These are phyloP conservation scores for Notocelia uddmanniana DNA, from an alignment of 2,888 invertebrate genomes.

Conservation along the genomic window DNA sequence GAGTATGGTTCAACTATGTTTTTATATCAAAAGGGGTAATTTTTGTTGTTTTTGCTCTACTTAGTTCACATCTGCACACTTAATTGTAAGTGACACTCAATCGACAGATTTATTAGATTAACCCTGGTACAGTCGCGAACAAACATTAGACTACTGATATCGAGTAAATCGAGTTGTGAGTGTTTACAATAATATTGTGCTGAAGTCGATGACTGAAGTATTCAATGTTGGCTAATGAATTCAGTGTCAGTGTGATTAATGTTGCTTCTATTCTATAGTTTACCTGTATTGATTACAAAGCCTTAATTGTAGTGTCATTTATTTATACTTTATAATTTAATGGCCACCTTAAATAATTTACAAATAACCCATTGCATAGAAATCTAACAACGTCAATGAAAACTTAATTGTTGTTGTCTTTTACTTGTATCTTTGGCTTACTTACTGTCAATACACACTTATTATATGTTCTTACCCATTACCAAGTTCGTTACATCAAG, in stretches of 20 bases:
- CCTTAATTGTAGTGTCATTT: constrained; percentile 20
- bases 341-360: constrained; percentile 21
- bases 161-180: neutral
- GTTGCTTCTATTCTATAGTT: constrained; percentile 16
- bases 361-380: neutral
- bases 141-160: neutral
- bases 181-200: neutral
- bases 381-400: neutral
- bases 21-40: neutral
- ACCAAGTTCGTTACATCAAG: constrained; percentile 48
- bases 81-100: neutral
- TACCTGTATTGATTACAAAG: constrained; percentile 42
- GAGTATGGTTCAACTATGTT: neutral
- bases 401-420: neutral
- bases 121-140: constrained; percentile 3
- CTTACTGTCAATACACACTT: neutral
- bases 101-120: neutral
- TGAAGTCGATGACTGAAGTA: too few relatives aligned
- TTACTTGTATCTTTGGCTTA: neutral
- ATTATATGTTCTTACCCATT: constrained; percentile 15
- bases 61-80: neutral
- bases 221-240: neutral
- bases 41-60: neutral
- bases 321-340: constrained; percentile 17
- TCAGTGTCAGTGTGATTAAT: constrained; percentile 10